Base-by-base conservation (phyloP, 2,113 vertebrate species). In the Bubo scandiacus region DNA sequence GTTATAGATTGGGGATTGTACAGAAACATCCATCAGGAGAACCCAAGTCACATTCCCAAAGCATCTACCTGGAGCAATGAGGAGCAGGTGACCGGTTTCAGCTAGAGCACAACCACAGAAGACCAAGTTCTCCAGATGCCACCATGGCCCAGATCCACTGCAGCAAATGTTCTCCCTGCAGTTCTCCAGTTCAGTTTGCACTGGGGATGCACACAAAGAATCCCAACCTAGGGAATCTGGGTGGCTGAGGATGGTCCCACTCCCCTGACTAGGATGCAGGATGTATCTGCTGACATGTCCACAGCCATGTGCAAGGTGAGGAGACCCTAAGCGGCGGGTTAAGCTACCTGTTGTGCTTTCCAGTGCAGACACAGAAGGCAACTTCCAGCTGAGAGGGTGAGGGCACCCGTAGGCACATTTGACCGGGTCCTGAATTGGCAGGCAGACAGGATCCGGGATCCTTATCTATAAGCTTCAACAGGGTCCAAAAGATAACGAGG, bases 141-240 rank as follows among this genome's bases (percentile, higher is more conserved):
- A 74, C 57, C 75, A 77, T 1, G 4, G 58, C 40, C 49, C 47
- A 57, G 54, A 63, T 19, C 18, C 54, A 61, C 1, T 0, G 30
- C 34, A 78, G 51, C 25, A 87, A 54, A 49, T 3, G 7, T 36
- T 71, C 63, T 70, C 45, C 51, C 58, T 59, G 54, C 21, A 66
- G 23, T 25, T 57, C 40, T 40, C 29, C 72, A n/a, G 79, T n/a
- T 71, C 36, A 18, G 45, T 49, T 14, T 58, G 22, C 32, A 20
- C 23, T 26, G 40, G 18, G 9, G 14, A 52, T 9, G 22, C 20
- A 21, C 23, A 38, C 29, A 55, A 78, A 70, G 45, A 78, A 87
- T 9, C 0, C 0, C 59, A 67, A 16, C 26, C 12, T 5, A 8
- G 12, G 6, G 30, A 78, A 84, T 32, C 4, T 62, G 30, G 6